A percentile compares a stretch with the other conserved stretches of the same genome.
phyloP scores from a whole-genome alignment of 2,888 invertebrate genomes.

The Heteromurus nitidus region DNA sequence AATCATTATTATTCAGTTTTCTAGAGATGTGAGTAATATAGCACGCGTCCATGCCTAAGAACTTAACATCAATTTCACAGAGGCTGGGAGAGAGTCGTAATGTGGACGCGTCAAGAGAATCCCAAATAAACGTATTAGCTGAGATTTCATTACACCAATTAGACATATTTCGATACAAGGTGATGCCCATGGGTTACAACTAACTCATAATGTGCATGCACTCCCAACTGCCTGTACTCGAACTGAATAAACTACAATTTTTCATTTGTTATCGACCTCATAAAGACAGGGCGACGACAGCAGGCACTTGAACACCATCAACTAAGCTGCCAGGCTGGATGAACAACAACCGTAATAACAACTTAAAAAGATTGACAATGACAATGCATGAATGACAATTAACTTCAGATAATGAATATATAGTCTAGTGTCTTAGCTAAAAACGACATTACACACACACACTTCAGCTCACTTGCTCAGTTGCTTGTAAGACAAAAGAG shows the following conservation, averaged over 20 bases:
- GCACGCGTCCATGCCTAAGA: slow-evolving; percentile 36
- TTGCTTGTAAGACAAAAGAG: not conserved
- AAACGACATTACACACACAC: slow-evolving; percentile 6
- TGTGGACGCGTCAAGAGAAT: slow-evolving; percentile 17
- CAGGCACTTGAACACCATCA: slow-evolving; percentile 12
- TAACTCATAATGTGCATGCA: not conserved
- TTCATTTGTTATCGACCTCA: slow-evolving; percentile 32
- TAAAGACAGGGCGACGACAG: slow-evolving; percentile 31
- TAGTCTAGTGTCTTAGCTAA: not conserved
- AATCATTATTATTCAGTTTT: slow-evolving; percentile 36
- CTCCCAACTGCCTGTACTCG: not conserved
- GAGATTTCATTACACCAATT: slow-evolving; percentile 21
- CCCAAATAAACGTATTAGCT: slow-evolving; percentile 14
- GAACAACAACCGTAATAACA: slow-evolving; percentile 14
- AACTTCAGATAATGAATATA: slow-evolving; percentile 37
- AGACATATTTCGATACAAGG: slow-evolving; percentile 19
- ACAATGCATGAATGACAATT: slow-evolving; percentile 47
- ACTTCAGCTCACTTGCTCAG: not conserved
- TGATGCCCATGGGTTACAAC: slow-evolving; percentile 17
- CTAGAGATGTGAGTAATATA: slow-evolving; percentile 4
- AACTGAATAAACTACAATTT: slow-evolving; percentile 20
- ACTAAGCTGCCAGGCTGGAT: not conserved
- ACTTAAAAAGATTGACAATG: slow-evolving; percentile 35
- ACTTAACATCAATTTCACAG: slow-evolving; percentile 10
- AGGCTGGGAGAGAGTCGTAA: slow-evolving; percentile 1